Conservation (phyloP, 1,140 invertebrate species). For the Triops cancriformis region DNA sequence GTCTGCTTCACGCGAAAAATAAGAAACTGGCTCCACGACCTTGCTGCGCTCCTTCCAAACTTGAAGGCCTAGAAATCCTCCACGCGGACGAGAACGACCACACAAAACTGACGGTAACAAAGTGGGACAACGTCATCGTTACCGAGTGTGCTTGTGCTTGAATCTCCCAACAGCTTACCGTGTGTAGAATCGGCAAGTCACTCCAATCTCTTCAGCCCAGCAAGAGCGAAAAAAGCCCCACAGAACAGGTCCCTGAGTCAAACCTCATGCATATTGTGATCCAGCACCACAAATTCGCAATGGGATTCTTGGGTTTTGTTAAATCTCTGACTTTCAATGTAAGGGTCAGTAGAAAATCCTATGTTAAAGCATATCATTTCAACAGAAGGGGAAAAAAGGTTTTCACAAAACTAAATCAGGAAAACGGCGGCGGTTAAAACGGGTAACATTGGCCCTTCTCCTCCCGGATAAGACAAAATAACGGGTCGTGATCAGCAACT, state of each 20-base stretch:
- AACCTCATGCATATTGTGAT: neutral
- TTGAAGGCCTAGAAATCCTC: conserved; percentile 56
- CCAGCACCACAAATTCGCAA: neutral
- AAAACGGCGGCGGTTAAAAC: neutral
- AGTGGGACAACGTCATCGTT: conserved; percentile 62
- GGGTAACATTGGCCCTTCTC: neutral
- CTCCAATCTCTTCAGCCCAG: neutral
- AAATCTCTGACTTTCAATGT: neutral
- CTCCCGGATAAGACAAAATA: neutral
- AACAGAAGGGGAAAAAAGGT: neutral
- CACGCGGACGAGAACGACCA: conserved; percentile 54
- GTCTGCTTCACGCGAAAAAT: conserved; percentile 43
- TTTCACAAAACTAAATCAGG: neutral
- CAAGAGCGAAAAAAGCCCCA: neutral
- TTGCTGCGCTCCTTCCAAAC: conserved; percentile 61
- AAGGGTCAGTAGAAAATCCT: neutral
- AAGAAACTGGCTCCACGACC: conserved; percentile 48
- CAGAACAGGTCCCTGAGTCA: neutral
- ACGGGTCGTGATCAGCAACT: neutral
- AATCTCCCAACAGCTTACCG: neutral
- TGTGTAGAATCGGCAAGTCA: neutral
- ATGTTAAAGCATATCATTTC: conserved; percentile 6
- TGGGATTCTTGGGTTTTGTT: neutral
- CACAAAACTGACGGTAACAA: conserved; percentile 55
- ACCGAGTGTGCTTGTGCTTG: conserved; percentile 63